These are phyloP conservation scores for Urosaurus nigricauda DNA, from an alignment of 2,797 vertebrate species.

Conservation along the genomic window DNA sequence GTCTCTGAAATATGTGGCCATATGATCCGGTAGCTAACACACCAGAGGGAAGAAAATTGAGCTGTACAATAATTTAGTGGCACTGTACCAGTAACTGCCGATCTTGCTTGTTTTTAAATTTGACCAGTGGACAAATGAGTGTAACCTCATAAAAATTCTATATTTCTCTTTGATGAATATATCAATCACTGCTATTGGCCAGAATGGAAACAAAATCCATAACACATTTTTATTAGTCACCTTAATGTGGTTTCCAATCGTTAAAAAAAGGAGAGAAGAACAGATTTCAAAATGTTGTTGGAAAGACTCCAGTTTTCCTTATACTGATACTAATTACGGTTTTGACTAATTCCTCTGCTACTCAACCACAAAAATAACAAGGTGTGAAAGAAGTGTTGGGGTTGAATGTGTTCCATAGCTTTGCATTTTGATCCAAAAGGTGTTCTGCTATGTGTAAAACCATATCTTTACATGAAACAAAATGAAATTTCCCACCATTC, in stretches of 20 bases:
- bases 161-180: conserved; percentile 84
- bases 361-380: conserved; percentile 59
- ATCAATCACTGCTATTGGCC: conserved; percentile 82
- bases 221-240: conserved; percentile 79
- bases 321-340: conserved; percentile 77
- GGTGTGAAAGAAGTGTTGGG: not conserved
- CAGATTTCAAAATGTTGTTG: conserved; percentile 71
- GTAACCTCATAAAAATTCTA: conserved; percentile 81
- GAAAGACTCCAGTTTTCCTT: conserved; percentile 71
- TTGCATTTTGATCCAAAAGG: too few species aligned
- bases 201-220: conserved; percentile 83
- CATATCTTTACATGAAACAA: too few species aligned
- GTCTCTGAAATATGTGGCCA: conserved; percentile 1
- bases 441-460: too few species aligned
- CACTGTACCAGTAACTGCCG: not conserved
- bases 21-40: not conserved
- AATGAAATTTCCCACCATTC: too few species aligned
- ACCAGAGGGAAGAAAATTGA: not conserved
- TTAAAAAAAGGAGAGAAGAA: conserved; percentile 73
- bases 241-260: conserved; percentile 76
- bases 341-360: conserved; percentile 77
- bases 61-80: not conserved
- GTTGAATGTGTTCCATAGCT: not conserved
- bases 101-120: conserved; percentile 73
- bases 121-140: conserved; percentile 82